Evolutionary conservation across 2,797 vertebrate genomes (phyloP).

Genomic region (Rhinoraja longicauda): DNA sequence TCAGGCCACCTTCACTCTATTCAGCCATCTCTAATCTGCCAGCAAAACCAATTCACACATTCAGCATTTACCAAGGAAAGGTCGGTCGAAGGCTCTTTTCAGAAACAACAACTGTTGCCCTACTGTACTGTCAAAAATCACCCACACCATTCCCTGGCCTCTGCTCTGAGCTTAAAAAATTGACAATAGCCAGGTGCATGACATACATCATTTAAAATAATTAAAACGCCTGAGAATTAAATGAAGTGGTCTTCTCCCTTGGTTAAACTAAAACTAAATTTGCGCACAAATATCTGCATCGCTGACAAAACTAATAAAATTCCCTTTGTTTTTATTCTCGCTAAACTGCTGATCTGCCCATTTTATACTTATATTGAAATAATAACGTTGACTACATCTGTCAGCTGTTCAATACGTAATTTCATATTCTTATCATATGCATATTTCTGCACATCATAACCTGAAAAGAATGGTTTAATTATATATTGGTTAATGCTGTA

Average conservation of each 20-base stretch:
- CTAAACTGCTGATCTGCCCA: not conserved
- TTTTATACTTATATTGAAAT: not conserved
- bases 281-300: not conserved
- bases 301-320: not conserved
- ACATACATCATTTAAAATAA: not conserved
- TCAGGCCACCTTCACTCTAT: not conserved
- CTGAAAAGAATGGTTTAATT: not conserved
- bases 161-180: not conserved
- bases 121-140: not conserved
- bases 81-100: not conserved
- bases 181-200: not conserved
- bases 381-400: not conserved
- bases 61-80: not conserved
- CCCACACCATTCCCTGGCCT: not conserved
- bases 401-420: not conserved
- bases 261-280: not conserved
- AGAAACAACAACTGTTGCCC: not conserved
- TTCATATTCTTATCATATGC: not conserved
- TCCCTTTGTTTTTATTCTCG: not conserved
- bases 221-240: not conserved
- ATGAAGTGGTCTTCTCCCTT: no score
- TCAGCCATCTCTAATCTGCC: not conserved
- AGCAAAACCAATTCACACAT: conserved; percentile 10
- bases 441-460: not conserved
- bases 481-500: not conserved